Conservation (phyloP, 23 tunicate genomes). For the Ascidia mentula region DNA sequence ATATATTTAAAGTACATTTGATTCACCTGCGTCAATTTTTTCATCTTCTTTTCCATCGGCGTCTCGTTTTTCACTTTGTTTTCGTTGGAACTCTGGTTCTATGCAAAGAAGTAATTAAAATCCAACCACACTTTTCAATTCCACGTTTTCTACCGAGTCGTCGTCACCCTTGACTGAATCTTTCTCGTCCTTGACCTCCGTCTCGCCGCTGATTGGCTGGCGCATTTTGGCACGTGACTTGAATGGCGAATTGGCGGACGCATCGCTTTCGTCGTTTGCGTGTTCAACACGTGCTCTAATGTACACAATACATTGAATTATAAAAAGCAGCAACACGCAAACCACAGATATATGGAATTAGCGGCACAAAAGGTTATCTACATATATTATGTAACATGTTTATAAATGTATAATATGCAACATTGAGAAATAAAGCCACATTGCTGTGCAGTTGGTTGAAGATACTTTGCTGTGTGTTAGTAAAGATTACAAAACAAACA, state of each 20-base stretch:
- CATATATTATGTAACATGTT: no score
- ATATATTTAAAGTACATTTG: no score
- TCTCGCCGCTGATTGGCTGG: not conserved
- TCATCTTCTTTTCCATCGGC: constrained; percentile 66
- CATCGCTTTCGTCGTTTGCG: constrained; percentile 61
- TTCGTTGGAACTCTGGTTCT: not conserved
- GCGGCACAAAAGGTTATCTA: no score
- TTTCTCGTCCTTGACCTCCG: constrained; percentile 42
- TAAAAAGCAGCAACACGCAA: no score
- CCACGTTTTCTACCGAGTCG: constrained; percentile 20
- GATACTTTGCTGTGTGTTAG: no score
- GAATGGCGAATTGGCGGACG: constrained; percentile 45
- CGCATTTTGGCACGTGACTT: constrained; percentile 21
- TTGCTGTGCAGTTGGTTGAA: no score
- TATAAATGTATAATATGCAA: no score
- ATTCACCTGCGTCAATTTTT: constrained; percentile 74
- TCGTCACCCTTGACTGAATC: constrained; percentile 26
- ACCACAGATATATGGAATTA: no score
- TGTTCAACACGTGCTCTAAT: constrained; percentile 49
- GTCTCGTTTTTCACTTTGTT: constrained; percentile 42
- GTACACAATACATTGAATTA: no score
- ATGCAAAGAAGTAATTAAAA: not conserved
- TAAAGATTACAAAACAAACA: no score
- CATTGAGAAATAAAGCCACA: no score
- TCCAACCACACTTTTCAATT: not conserved